A percentile compares a stretch with the other conserved stretches of the same genome.
Conservation (phyloP, 2,113 vertebrate genomes). For the Anguilla japonica region DNA sequence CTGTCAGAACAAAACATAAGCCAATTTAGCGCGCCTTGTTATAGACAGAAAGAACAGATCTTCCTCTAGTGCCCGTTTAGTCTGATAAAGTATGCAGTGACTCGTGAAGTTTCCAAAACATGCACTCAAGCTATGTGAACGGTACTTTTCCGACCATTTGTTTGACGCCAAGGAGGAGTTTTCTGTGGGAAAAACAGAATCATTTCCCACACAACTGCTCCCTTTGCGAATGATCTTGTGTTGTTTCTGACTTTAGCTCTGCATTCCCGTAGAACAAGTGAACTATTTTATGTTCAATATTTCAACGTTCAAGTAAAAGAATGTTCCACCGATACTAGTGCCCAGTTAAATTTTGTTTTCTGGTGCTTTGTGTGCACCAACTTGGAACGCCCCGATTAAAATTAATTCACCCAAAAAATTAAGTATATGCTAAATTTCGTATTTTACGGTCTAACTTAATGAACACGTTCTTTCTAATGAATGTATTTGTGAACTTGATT, state of each 20-base stretch:
- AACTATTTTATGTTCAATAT: neutral
- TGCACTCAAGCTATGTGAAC: neutral
- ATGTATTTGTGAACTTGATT: neutral
- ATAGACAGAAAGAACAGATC: neutral
- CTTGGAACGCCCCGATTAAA: too few relatives aligned
- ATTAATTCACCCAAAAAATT: too few relatives aligned
- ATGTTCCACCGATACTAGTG: neutral
- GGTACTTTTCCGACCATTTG: neutral
- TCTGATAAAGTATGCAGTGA: conserved; percentile 1
- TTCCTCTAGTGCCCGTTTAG: neutral
- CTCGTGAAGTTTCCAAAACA: conserved; percentile 20
- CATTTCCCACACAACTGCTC: neutral
- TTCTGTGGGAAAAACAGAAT: neutral
- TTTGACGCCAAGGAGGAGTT: neutral
- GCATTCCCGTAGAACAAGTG: neutral
- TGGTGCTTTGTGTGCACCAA: too few relatives aligned
- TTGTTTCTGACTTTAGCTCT: neutral
- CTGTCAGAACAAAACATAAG: neutral
- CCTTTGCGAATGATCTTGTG: neutral
- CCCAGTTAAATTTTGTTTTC: neutral
- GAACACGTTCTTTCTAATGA: neutral
- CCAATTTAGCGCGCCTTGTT: neutral
- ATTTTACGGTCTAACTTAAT: too few relatives aligned
- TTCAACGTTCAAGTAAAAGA: neutral
- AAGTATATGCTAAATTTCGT: too few relatives aligned